These are phyloP conservation scores for Mesitornis unicolor DNA, from an alignment of 2,113 vertebrate genomes.

Conservation along the genomic window DNA sequence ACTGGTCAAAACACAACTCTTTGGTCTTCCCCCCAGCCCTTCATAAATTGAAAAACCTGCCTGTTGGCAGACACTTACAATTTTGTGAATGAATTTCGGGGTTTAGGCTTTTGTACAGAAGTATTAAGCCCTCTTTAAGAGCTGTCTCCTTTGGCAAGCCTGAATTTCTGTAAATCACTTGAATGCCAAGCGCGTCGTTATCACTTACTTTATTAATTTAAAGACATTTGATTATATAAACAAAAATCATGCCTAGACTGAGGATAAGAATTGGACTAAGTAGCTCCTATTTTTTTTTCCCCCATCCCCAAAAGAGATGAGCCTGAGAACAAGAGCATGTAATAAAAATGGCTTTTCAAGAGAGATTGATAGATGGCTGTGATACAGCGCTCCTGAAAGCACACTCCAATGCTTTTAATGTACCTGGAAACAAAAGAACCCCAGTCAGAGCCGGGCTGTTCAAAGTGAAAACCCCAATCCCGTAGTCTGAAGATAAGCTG, in stretches of 20 bases:
- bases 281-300: background rate
- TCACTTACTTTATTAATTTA: background rate
- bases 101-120: background rate
- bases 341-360: background rate
- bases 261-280: background rate
- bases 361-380: background rate
- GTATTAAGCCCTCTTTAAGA: background rate
- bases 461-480: background rate
- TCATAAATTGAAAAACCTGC: background rate
- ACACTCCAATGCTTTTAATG: background rate
- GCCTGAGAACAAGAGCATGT: background rate
- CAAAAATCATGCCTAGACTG: background rate
- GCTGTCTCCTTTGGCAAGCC: background rate
- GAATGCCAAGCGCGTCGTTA: background rate
- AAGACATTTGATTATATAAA: background rate
- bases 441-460: background rate
- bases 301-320: background rate
- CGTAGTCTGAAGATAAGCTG: constrained; percentile 1
- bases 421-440: background rate
- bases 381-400: background rate
- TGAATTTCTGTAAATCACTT: background rate
- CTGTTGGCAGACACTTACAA: background rate
- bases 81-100: background rate
- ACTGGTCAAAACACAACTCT: background rate
- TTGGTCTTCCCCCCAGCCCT: too few relatives aligned